Conservation (phyloP, 2,113 vertebrate species). For the Colius striatus region DNA sequence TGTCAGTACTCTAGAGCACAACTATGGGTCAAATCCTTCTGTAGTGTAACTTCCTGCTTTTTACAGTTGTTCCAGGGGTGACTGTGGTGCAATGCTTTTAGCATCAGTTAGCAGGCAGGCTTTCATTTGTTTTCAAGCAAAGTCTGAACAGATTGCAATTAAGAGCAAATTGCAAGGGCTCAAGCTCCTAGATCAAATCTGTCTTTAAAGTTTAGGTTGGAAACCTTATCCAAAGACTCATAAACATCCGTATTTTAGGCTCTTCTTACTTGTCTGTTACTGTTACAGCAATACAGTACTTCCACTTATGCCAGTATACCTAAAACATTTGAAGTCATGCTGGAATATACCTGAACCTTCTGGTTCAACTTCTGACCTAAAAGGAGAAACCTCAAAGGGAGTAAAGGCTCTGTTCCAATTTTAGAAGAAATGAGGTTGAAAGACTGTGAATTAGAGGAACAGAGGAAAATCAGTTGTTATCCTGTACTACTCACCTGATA, state of each 20-base stretch:
- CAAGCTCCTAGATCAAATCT: background rate
- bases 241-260: background rate
- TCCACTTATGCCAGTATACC: background rate
- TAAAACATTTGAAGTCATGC: background rate
- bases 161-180: background rate
- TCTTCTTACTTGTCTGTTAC: background rate
- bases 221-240: background rate
- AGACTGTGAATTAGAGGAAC: background rate
- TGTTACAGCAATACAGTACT: background rate
- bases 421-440: background rate
- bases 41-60: background rate
- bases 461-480: background rate
- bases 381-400: background rate
- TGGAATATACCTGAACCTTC: background rate
- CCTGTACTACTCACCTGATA: background rate
- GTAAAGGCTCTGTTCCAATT: background rate
- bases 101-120: background rate
- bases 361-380: background rate
- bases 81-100: background rate
- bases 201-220: background rate
- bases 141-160: constrained; percentile 30
- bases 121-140: constrained; percentile 21
- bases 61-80: background rate
- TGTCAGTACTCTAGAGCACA: background rate
- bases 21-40: background rate